Percentiles rank a stretch among this genome's conserved stretches.
Conservation (phyloP, 2,797 vertebrate genomes). For the Neopelma chrysocephalum region DNA sequence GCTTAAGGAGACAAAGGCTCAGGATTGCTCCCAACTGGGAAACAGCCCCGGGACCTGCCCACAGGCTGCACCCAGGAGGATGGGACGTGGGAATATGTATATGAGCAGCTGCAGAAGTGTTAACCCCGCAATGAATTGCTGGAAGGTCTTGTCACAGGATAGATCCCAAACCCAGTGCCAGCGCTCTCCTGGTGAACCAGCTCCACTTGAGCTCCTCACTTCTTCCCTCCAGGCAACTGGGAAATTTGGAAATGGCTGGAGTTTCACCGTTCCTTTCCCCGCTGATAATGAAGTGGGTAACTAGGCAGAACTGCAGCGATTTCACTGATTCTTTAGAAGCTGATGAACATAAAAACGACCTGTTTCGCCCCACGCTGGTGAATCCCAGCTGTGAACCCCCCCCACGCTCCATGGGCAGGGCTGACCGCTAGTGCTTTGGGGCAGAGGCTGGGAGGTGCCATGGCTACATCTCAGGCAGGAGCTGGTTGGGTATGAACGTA, state of each 20-base stretch:
- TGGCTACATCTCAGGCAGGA: conserved; percentile 28
- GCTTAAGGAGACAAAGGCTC: neutral
- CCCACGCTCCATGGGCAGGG: neutral
- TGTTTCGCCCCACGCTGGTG: accelerated
- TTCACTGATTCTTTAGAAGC: neutral
- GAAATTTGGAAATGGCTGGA: neutral
- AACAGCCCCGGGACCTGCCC: accelerated
- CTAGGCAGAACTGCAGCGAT: neutral
- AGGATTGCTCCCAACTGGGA: neutral
- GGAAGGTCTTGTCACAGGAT: accelerated
- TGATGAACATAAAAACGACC: accelerated
- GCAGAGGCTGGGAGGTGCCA: conserved; percentile 24
- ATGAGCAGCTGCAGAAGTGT: neutral
- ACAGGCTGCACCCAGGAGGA: accelerated
- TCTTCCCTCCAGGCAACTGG: neutral
- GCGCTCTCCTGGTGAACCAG: neutral
- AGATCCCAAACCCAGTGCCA: accelerated
- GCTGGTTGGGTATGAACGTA: neutral
- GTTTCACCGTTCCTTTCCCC: accelerated
- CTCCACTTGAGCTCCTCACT: accelerated
- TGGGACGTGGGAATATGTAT: accelerated
- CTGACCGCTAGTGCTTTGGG: neutral
- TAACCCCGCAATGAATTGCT: neutral
- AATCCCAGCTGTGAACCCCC: accelerated
- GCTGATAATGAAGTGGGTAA: neutral